A percentile compares a stretch with the other conserved stretches of the same genome.
phyloP scores from a whole-genome alignment of 2,797 vertebrate species.

The Leuciscus waleckii region DNA sequence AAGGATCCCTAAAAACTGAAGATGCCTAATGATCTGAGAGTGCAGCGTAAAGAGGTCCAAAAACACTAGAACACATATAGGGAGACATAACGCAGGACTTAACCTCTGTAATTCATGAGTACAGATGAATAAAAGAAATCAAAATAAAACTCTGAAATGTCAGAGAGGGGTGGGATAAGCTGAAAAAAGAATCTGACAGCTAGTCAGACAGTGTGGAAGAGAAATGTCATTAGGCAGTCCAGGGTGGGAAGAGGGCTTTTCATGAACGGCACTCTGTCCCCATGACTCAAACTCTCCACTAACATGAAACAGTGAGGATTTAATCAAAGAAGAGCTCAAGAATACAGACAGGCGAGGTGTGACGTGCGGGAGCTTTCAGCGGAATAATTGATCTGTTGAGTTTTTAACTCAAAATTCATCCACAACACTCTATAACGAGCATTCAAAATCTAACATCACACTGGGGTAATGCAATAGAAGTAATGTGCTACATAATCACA shows the following conservation, averaged over 20 bases:
- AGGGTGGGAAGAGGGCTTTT: conserved; percentile 52
- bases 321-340: conserved; percentile 53
- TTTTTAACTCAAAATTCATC: conserved; percentile 47
- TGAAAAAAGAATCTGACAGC: conserved; percentile 33
- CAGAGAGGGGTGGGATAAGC: conserved; percentile 48
- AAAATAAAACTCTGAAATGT: conserved; percentile 48
- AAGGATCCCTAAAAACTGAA: not conserved
- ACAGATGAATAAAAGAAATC: conserved; percentile 40
- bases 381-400: conserved; percentile 46
- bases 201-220: conserved; percentile 46
- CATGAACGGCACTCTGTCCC: conserved; percentile 37
- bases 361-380: conserved; percentile 39
- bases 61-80: not conserved
- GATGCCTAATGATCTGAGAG: conserved; percentile 14
- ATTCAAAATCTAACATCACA: conserved; percentile 4
- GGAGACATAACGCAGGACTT: not conserved
- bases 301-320: conserved; percentile 55
- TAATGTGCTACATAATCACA: not conserved
- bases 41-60: not conserved
- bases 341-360: conserved; percentile 51
- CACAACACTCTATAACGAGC: conserved; percentile 20
- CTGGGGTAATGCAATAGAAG: not conserved
- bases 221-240: conserved; percentile 57
- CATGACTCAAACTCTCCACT: conserved; percentile 51
- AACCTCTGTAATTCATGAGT: conserved; percentile 2